Evolutionary conservation across 2,888 invertebrate species (phyloP), one percentile per base, ranked within the genome.

Genomic region (Agonopterix arenella): DNA sequence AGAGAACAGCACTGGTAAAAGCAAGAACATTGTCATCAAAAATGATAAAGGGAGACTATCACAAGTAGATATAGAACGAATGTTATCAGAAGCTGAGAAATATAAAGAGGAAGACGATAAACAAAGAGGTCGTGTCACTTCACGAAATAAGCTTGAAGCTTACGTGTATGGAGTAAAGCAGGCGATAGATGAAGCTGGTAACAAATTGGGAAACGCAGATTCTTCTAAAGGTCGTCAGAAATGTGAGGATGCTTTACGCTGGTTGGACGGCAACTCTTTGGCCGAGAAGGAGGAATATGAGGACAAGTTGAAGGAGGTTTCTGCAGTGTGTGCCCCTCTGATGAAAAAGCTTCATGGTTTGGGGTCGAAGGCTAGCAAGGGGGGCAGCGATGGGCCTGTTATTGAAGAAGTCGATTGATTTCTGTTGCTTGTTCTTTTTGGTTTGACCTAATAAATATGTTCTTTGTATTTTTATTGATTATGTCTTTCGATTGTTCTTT

Each of bases 41-140:
- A 96, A 96, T 70, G 94, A 96, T 76, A 95, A 94, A 71, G 95
- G 95, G 0, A 90, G 96, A 4, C 81, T 96, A 38, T 93, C 94
- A 11, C 95, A 96, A 73, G 93, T 93, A 11, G 96, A 97, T 54
- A 96, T 97, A 52, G 95, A 97, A 62, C 90, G 93, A 52, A 96
- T 96, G 96, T 80, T 96, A 44, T 77, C 92, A 44, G 94, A 95
- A 46, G 94, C 95, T 1, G 94, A 94, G 56, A 90, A 85, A 56
- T 95, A 93, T 71, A 91, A 91, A 49, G 92, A 91, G 18, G 94
- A 95, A 60, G 94, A 95, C 68, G 91, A 92, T 38, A 89, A 84
- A 55, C 93, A 93, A 56, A 88, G 90, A 38, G 92, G 93, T 44
- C 88, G 91, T 18, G 90, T 95, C 28, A 75, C 89, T 0, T 91